phyloP scores from a whole-genome alignment of 2,113 vertebrate species.

The Cyphomyrus plagiostoma region DNA sequence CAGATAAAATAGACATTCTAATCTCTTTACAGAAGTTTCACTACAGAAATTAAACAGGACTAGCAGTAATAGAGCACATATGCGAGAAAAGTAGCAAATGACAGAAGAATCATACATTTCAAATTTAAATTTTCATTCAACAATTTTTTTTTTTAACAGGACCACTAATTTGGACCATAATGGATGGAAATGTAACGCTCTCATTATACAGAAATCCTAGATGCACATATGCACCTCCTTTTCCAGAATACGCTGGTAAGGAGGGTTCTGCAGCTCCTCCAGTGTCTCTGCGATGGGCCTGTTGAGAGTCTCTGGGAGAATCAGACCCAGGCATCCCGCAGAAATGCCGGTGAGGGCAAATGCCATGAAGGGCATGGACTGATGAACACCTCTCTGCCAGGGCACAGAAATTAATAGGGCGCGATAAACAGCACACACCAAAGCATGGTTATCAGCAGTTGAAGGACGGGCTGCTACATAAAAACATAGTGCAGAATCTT shows the following conservation, averaged over 20 bases:
- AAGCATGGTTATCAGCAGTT: background rate
- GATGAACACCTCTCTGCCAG: slow-evolving; percentile 60
- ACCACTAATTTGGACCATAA: background rate
- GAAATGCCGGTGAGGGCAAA: slow-evolving; percentile 75
- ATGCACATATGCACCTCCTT: slow-evolving; percentile 42
- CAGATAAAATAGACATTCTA: background rate
- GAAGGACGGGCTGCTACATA: background rate
- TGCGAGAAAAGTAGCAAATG: background rate
- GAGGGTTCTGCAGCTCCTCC: slow-evolving; percentile 59
- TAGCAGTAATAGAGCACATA: background rate
- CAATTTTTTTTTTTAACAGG: background rate
- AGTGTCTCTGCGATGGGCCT: slow-evolving; percentile 63
- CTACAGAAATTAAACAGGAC: background rate
- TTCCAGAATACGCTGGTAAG: slow-evolving; percentile 54
- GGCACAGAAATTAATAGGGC: slow-evolving; percentile 24
- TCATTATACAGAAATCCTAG: background rate
- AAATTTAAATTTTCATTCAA: background rate
- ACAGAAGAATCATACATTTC: background rate
- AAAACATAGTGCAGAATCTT: background rate
- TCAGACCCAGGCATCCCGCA: slow-evolving; percentile 65
- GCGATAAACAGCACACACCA: slow-evolving; percentile 8
- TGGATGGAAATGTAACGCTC: background rate
- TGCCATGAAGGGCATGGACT: slow-evolving; percentile 70
- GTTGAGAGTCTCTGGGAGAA: slow-evolving; percentile 78
- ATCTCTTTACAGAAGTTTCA: background rate